These are phyloP conservation scores for Aulostomus chinensis DNA, from an alignment of 2,797 vertebrate genomes.

Conservation along the genomic window DNA sequence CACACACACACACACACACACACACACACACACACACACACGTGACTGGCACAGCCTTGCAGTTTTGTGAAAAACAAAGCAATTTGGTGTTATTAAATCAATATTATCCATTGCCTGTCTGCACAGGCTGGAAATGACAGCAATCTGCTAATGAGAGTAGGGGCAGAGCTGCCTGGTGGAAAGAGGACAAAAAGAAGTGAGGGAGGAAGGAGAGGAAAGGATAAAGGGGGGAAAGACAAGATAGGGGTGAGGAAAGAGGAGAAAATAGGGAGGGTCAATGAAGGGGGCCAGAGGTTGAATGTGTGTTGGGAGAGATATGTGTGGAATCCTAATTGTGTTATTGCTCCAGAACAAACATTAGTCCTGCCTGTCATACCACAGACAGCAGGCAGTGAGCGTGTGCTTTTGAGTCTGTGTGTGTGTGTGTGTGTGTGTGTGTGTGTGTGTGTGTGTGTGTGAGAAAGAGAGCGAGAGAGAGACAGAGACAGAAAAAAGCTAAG, in stretches of 20 bases:
- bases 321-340: conserved; percentile 79
- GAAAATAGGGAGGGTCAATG: too few relatives aligned
- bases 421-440: conserved; percentile 1
- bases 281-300: conserved; percentile 18
- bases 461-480: too few relatives aligned
- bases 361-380: conserved; percentile 67
- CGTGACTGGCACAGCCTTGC: not conserved
- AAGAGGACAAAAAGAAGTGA: not conserved
- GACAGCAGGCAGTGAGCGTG: conserved; percentile 51
- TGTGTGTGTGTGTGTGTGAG: too few relatives aligned
- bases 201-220: not conserved
- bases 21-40: conserved; percentile 4
- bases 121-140: conserved; percentile 7
- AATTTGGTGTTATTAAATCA: conserved; percentile 41
- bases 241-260: not conserved
- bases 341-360: conserved; percentile 78
- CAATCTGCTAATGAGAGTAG: conserved; percentile 19
- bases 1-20: conserved; percentile 1
- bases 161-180: not conserved
- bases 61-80: conserved; percentile 19
- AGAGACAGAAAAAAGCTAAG: too few relatives aligned
- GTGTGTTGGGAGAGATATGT: conserved; percentile 59
- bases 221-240: conserved; percentile 1
- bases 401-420: conserved; percentile 13
- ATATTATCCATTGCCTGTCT: conserved; percentile 43